A percentile compares a stretch with the other conserved stretches of the same genome.
These are phyloP conservation scores for Phasia obesa DNA, from an alignment of 2,888 invertebrate species.

Conservation along the genomic window DNA sequence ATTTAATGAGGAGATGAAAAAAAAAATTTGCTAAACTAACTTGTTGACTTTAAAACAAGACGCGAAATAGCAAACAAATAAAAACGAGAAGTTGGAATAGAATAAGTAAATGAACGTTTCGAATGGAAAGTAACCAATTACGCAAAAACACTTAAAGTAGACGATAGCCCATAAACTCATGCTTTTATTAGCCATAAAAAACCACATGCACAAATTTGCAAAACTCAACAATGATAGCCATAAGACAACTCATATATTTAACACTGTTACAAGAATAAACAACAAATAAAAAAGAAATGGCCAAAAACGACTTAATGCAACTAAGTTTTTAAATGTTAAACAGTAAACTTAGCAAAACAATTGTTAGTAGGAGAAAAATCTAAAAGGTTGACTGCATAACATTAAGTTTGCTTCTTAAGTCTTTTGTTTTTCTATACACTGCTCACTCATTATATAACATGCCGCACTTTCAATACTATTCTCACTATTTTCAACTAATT, in stretches of 20 bases:
- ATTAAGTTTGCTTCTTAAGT: conserved; percentile 36
- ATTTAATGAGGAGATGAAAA: conserved; percentile 6
- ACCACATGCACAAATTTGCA: conserved; percentile 39
- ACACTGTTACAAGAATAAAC: neutral
- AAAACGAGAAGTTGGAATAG: conserved; percentile 12
- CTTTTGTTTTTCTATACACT: conserved; percentile 16
- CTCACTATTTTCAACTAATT: conserved; percentile 4
- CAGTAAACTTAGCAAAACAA: neutral
- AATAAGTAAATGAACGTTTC: conserved; percentile 27
- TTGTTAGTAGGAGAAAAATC: neutral
- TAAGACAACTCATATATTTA: conserved; percentile 9
- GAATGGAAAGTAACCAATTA: conserved; percentile 55
- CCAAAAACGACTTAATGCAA: neutral
- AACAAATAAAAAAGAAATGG: no score
- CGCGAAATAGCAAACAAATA: neutral
- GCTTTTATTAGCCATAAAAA: conserved; percentile 48
- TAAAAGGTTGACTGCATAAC: neutral
- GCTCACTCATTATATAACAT: neutral
- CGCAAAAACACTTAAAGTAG: conserved; percentile 12
- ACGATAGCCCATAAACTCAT: conserved; percentile 43
- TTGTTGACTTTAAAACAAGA: conserved; percentile 22
- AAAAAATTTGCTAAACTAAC: conserved; percentile 45
- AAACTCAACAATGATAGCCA: conserved; percentile 50
- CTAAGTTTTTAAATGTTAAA: neutral
- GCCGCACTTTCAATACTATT: neutral